Evolutionary conservation across 2,113 vertebrate species (phyloP), one percentile per base, ranked within the genome.

Genomic region (Illadopsis cleaveri): DNA sequence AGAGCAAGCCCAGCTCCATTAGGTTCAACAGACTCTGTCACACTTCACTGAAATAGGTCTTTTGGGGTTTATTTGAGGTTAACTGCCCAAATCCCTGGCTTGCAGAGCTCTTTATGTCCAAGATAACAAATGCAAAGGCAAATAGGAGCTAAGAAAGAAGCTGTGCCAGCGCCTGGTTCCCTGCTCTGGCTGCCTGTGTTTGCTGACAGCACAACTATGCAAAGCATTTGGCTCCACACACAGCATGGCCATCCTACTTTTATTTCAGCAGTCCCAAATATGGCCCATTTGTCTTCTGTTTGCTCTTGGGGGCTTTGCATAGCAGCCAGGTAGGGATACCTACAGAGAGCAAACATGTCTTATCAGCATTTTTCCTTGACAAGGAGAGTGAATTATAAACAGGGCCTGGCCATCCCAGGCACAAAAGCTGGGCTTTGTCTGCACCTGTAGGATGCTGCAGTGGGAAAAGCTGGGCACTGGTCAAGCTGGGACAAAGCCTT

Each of bases 11-110:
- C 82, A 78, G 79, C 64, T 92, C 92, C 64, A 88, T 70, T 93
- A 93, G 84, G 81, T 47, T 81, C 90, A 86, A n/a, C 64, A 80
- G 82, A 35, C 28, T 5, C 38, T 56, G 85, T 90, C 83, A 78
- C 85, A 86, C 82, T 78, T 86, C 60, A 68, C 56, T 60, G 76
- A 56, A 94, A 64, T 28, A 64, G 82, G 61, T 75, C 72, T 93
- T 92, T 71, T 16, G 69, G 69, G 85, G 93, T 94, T 95, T 96
- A 96, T 96, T 92, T 94, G 90, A 97, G 90, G 94, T 96, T 94
- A 97, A 95, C 90, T 90, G 92, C 72, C 69, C 92, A 84, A 95
- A 92, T 94, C 88, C 48, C 82, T 84, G 72, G 72, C 65, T 96
- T 81, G 75, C 92, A 92, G 80, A 93, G 82, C 90, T 77, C 79